Conservation (phyloP, 2,888 invertebrate genomes). For the Drosophila cognata region DNA sequence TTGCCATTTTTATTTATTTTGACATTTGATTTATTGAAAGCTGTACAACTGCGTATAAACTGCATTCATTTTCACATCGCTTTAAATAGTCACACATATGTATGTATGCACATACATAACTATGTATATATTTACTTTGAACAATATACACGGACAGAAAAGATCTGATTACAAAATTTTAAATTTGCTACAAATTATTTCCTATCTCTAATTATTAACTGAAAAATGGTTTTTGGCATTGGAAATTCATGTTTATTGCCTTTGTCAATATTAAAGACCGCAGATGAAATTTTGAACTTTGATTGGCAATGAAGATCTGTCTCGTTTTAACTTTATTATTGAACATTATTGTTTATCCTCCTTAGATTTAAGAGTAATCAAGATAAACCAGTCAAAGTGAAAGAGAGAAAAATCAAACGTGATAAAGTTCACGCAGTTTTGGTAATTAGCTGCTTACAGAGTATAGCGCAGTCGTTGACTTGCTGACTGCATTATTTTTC, state of each 20-base stretch:
- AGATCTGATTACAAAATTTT: background rate
- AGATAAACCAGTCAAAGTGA: background rate
- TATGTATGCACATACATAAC: background rate
- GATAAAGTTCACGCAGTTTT: background rate
- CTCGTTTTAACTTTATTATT: background rate
- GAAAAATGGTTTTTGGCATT: background rate
- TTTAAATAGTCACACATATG: background rate
- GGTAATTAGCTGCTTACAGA: background rate
- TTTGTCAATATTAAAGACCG: background rate
- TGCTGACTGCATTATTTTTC: background rate
- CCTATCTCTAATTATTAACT: background rate
- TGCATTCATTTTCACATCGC: background rate
- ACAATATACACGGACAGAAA: background rate
- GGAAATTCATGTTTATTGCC: background rate
- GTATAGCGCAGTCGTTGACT: background rate
- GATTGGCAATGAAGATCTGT: background rate
- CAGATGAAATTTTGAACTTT: background rate
- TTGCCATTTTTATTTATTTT: conserved; percentile 3
- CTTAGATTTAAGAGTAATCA: background rate
- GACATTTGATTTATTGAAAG: conserved; percentile 6
- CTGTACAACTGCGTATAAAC: background rate
- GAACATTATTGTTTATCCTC: background rate
- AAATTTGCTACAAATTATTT: background rate
- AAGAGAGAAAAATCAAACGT: background rate
- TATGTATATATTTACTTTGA: background rate